Conservation (phyloP, 2,797 vertebrate species). For the Enteromius mattozi region DNA sequence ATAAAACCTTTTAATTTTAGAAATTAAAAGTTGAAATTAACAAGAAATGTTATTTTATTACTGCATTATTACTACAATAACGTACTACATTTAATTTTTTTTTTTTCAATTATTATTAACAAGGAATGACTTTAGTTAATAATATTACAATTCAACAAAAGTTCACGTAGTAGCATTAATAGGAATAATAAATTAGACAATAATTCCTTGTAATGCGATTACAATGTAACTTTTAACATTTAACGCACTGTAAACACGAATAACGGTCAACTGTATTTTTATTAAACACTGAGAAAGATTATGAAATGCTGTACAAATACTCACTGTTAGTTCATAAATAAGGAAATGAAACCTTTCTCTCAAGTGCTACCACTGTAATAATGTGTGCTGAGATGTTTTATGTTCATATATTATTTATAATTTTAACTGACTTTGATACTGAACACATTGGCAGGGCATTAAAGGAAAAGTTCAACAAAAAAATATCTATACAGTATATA, state of each 20-base stretch:
- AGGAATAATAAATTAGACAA: not conserved
- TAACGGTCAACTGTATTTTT: not conserved
- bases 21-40: no score
- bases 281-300: not conserved
- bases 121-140: not conserved
- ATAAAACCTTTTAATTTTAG: no score
- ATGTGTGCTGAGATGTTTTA: not conserved
- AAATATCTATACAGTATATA: not conserved
- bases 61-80: no score
- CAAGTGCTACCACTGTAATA: not conserved
- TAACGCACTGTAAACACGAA: not conserved
- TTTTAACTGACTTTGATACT: slow-evolving; percentile 38
- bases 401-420: slow-evolving; percentile 23
- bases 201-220: not conserved
- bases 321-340: not conserved
- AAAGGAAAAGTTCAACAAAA: not conserved
- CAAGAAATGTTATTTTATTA: no score
- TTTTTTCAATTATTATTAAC: no score
- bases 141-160: not conserved
- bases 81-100: no score
- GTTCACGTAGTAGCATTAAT: not conserved
- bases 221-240: not conserved
- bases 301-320: not conserved
- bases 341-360: not conserved
- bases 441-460: slow-evolving; percentile 3